A percentile compares a stretch with the other conserved stretches of the same genome.
These are phyloP conservation scores for Acleris laterana DNA, from an alignment of 2,888 invertebrate species.

Conservation along the genomic window DNA sequence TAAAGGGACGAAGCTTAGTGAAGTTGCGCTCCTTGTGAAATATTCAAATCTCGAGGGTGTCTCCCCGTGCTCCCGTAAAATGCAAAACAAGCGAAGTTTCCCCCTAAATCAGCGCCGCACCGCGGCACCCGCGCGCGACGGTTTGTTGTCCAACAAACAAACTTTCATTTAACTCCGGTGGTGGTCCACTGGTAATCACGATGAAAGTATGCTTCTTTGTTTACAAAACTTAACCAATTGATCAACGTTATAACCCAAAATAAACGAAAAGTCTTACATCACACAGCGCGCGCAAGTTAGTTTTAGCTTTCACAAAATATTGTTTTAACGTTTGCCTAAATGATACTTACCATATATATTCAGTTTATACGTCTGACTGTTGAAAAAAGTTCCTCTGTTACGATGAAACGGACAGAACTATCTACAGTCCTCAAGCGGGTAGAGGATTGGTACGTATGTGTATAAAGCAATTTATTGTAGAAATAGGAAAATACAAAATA, in stretches of 20 bases:
- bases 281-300: too few species aligned
- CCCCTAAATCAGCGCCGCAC: constrained; percentile 73
- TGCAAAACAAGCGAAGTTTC: constrained; percentile 80
- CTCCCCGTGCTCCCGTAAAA: constrained; percentile 71
- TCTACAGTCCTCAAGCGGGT: too few species aligned
- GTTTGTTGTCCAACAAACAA: constrained; percentile 67
- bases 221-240: background rate
- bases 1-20: constrained; percentile 70
- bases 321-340: too few species aligned
- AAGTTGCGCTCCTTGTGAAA: constrained; percentile 74
- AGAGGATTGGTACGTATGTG: too few species aligned
- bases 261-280: too few species aligned
- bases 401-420: too few species aligned
- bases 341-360: too few species aligned
- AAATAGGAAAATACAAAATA: too few species aligned
- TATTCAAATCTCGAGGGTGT: constrained; percentile 78
- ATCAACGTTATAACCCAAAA: background rate
- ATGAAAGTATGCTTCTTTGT: constrained; percentile 23
- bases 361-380: too few species aligned
- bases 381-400: too few species aligned
- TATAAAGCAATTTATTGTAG: too few species aligned
- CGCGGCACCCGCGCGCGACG: constrained; percentile 57
- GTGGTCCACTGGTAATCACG: constrained; percentile 50
- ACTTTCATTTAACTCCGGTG: constrained; percentile 65
- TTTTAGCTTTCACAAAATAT: too few species aligned